Evolutionary conservation across 1,140 invertebrate species (phyloP), one percentile per base, ranked within the genome.

Genomic region (Bombus difficillimus): DNA sequence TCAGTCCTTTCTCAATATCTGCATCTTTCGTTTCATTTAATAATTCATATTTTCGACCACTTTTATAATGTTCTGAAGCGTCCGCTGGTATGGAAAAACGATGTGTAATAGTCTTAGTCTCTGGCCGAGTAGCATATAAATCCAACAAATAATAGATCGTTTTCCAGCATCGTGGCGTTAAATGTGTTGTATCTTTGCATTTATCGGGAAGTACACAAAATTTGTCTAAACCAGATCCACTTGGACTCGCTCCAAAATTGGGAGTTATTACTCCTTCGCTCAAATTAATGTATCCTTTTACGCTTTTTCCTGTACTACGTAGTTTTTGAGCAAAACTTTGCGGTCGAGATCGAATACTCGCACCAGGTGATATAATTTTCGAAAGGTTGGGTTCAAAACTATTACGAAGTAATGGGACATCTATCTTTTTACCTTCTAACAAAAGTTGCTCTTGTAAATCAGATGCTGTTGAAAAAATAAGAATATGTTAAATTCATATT

Each of bases 111-210:
- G 98, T 99, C 94, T 99, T 99, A 0, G 98, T 98, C 92, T 99
- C 98, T 0, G 98, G 98, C 96, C 98, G 98, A 32, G 98, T 98
- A 5, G 98, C 98, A 93, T 99, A 99, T 37, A 99, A 95, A 92
- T 99, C 98, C 59, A 99, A 94, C 32, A 99, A 96, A 94, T 98
- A 97, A 93, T 98, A 99, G 87, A 99, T 97, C 12, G 98, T 99
- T 93, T 98, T 97, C 98, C 98, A 99, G 92, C 98, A 99, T 88
- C 97, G 97, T 25, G 98, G 98, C 2, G 97, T 97, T 83, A 94
- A 78, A 64, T 93, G 93, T 5, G 91, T 92, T n/a, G 75, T 92
- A 57, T 94, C 95, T 78, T 95, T 95, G 83, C 94, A 94, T 86
- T 96, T 96, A 76, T 96, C 95, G 8, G 95, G 94, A 3, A 95